Evolutionary conservation across 2,113 vertebrate species (phyloP).

Genomic region (Pipra filicauda): DNA sequence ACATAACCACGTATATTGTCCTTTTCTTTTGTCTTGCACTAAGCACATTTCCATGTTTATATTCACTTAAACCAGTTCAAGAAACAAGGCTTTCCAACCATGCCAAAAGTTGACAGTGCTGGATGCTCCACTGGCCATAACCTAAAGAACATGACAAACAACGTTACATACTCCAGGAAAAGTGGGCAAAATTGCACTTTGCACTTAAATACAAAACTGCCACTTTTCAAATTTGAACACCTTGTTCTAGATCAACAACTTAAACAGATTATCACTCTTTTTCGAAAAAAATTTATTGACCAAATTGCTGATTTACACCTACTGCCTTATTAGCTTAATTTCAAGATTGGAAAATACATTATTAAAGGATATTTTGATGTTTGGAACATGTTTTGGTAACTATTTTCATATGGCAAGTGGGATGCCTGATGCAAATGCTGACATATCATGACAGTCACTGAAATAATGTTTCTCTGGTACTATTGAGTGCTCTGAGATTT

Average conservation of each 20-base stretch:
- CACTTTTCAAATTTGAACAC: not conserved
- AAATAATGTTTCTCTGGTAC: not conserved
- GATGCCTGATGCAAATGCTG: not conserved
- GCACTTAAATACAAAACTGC: not conserved
- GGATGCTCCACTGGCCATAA: not conserved
- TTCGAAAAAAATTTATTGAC: not conserved
- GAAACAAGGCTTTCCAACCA: not conserved
- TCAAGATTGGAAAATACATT: not conserved
- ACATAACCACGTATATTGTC: not conserved
- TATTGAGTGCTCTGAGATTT: not conserved
- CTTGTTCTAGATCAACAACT: not conserved
- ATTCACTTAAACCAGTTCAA: not conserved
- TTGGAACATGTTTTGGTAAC: not conserved
- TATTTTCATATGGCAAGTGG: not conserved
- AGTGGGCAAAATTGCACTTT: not conserved
- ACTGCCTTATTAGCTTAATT: not conserved
- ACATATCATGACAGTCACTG: not conserved
- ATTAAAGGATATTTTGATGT: not conserved
- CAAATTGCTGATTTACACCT: not conserved
- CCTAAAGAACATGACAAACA: not conserved
- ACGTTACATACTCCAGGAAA: not conserved
- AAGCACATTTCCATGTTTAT: not conserved
- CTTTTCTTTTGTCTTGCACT: not conserved
- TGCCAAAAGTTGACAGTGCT: not conserved
- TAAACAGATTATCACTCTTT: not conserved